Evolutionary conservation across 2,888 invertebrate genomes (phyloP).

Genomic region (Timema cristinae): DNA sequence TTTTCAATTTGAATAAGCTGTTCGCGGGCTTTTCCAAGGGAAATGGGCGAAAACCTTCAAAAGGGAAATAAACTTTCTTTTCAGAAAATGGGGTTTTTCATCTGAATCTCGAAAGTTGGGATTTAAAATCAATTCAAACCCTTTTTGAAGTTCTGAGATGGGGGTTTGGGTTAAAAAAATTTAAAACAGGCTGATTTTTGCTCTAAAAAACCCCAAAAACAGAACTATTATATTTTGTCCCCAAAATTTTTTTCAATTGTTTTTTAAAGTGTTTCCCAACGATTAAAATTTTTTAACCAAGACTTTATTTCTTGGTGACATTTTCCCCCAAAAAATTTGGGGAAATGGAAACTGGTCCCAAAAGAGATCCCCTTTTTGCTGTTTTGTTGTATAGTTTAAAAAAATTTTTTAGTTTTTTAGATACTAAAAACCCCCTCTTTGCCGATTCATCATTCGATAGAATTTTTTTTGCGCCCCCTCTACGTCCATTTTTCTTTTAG

Average conservation of each 20-base stretch:
- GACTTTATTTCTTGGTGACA: not conserved
- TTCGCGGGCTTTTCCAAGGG: constrained; percentile 46
- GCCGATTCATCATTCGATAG: too few species aligned
- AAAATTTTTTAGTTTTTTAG: not conserved
- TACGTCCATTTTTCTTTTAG: constrained; percentile 44
- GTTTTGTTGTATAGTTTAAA: not conserved
- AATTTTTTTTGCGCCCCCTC: constrained; percentile 8
- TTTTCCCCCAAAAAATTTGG: not conserved
- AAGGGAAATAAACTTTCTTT: constrained; percentile 40
- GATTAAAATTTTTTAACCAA: not conserved
- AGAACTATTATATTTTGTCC: not conserved
- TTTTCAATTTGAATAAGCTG: not conserved
- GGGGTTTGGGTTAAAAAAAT: constrained; percentile 1
- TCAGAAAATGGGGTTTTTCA: constrained; percentile 35
- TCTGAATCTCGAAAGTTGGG: constrained; percentile 36
- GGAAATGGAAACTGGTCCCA: not conserved
- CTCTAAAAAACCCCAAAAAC: not conserved
- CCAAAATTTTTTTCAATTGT: not conserved
- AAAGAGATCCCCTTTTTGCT: constrained; percentile 1
- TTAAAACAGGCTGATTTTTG: not conserved
- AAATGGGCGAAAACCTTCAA: constrained; percentile 39
- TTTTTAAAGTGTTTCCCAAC: not conserved
- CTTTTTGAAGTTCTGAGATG: constrained; percentile 33
- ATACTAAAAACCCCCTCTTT: not conserved
- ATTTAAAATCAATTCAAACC: constrained; percentile 33